Evolutionary conservation across 1,140 invertebrate genomes (phyloP), one percentile per base, ranked within the genome.

Genomic region (Aphelinus atriplicis): DNA sequence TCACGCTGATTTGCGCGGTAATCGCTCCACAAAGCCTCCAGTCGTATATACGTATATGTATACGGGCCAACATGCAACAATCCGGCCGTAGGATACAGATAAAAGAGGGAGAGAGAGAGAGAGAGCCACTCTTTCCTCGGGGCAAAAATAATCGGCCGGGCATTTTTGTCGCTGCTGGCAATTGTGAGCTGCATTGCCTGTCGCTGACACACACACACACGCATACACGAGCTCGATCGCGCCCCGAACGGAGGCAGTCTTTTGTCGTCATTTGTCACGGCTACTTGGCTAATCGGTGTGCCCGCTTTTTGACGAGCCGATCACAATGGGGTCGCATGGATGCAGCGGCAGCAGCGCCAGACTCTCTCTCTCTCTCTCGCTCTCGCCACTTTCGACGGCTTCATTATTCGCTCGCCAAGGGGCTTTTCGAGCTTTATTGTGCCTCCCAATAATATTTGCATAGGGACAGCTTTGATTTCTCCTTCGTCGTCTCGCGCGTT

Each of bases 1-100:
- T 87, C 76, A 84, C 79, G 84, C 81, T 84, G 82, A 86, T 86
- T 87, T 85, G 80, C 81, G 68, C 79, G 73, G 77, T 85, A 87
- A 87, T 86, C 86, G 81, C 79, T 3, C 64, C n/a, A 87, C 85
- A 87, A 87, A 83, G 74, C 79, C 72, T 26, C 51, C 67, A 80
- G 62, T 77, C 71, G 69, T 71, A 71, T 67, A 75, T 69, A 78
- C 61, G 56, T 64, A 57, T 71, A 77, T 10, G 7, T 60, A 60
- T 63, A 45, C 57, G n/a, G 58, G 42, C 26, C 58, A 62, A 62
- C 42, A n/a, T 71, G 68, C 62, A 71, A 64, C 64, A 53, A 48
- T 43, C 51, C 9, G 26, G 26, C 26, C 26, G 26, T 26, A 69
- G 61, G 61, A 69, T 48, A 45, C 26, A 51, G 2, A 43, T 2